Percentiles rank a stretch among this genome's conserved stretches.
Evolutionary conservation across 2,888 invertebrate genomes (phyloP).

Genomic region (Dorcus parallelipipedus): DNA sequence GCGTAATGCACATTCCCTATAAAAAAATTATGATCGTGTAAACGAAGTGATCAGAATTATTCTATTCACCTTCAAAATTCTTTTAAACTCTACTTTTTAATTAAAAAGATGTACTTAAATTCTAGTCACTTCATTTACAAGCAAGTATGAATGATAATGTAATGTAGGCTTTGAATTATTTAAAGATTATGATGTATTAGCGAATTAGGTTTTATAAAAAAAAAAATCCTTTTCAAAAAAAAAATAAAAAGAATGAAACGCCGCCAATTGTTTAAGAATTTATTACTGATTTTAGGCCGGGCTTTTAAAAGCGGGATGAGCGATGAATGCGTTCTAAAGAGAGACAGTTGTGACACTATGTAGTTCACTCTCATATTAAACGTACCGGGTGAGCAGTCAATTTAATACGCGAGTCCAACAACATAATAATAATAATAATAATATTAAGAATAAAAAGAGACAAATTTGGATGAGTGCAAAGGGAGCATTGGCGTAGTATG

Average conservation of each 20-base stretch:
- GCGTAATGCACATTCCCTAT: conserved; percentile 22
- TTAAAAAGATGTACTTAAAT: not conserved
- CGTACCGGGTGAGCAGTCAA: too few relatives aligned
- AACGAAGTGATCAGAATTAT: not conserved
- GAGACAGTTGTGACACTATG: not conserved
- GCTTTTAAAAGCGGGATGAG: not conserved
- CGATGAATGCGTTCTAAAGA: not conserved
- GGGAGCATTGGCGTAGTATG: conserved; percentile 29
- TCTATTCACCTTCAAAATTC: not conserved
- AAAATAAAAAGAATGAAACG: too few relatives aligned
- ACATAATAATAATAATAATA: conserved; percentile 3
- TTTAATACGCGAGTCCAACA: too few relatives aligned
- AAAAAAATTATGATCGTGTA: not conserved
- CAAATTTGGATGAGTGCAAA: conserved; percentile 1
- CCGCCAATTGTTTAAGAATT: not conserved
- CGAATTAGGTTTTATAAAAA: too few relatives aligned
- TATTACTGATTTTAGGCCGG: too few relatives aligned
- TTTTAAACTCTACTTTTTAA: not conserved
- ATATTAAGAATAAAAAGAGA: conserved; percentile 3
- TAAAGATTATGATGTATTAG: too few relatives aligned
- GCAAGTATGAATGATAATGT: not conserved
- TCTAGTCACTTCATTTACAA: not conserved
- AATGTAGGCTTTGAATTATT: not conserved
- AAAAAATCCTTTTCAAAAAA: too few relatives aligned
- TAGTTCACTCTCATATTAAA: not conserved